Base-by-base conservation (phyloP, 2,888 invertebrate genomes). In the Gymnoscelis rufifasciata region DNA sequence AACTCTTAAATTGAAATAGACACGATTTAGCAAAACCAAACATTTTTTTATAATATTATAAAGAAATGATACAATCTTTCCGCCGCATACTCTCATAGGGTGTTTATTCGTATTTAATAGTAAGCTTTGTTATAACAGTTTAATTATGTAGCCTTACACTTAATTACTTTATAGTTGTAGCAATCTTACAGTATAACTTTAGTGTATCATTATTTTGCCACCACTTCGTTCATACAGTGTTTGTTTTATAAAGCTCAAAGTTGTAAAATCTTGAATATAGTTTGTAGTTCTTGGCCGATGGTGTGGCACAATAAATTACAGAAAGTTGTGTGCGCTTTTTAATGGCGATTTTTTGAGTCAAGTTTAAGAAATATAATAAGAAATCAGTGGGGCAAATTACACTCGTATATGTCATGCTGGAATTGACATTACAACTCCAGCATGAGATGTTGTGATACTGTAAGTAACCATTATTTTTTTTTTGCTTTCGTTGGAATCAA, bases 41-140 rank as follows among this genome's bases (percentile, higher is more conserved):
- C 3, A 26, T 7, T 26, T 26, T 6, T 3, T 26, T 26, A 6
- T 6, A 26, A 26, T 7, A 26, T 2, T 26, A 26, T 26, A 8
- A 7, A 35, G 10, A 57, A 60, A 62, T 50, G 30, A 62, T 52
- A 43, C 65, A 62, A 70, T 74, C 73, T 60, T 45, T 47, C 47
- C 55, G 60, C 66, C 64, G 66, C 63, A 54, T 64, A 60, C 57
- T 61, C 66, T 71, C 67, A 75, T 56, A 76, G 70, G 72, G 77
- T 79, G 75, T 78, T 81, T 75, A 78, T 73, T 68, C 63, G 59
- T 52, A 74, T 78, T 78, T 79, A 78, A 81, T 77, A 62, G 68
- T 64, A 62, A 64, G 65, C 74, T 75, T 78, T 71, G 72, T 74
- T 73, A 60, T 71, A 74, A 80, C 77, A 59, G 58, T 62, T 69